A percentile compares a stretch with the other conserved stretches of the same genome.
phyloP scores from a whole-genome alignment of 1,140 invertebrate genomes.

The Drosophila arawakana region DNA sequence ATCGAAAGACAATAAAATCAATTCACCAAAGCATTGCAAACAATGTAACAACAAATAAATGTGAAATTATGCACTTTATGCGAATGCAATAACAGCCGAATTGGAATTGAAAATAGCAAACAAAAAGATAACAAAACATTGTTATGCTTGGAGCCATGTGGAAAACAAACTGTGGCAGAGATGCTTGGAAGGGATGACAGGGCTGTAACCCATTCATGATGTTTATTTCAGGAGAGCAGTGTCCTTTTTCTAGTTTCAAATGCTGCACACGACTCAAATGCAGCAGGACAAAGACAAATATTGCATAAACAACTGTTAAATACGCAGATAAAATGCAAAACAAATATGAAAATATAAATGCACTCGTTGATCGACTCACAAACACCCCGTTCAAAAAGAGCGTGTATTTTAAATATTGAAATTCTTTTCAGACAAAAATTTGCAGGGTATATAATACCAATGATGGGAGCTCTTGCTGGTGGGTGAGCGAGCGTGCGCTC shows the following conservation, averaged over 20 bases:
- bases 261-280: slow-evolving; percentile 22
- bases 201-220: slow-evolving; percentile 17
- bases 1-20: slow-evolving; percentile 53
- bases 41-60: slow-evolving; percentile 70
- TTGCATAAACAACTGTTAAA: slow-evolving; percentile 69
- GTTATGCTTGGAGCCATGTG: slow-evolving; percentile 26
- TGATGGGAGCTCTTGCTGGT: neutral
- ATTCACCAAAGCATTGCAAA: slow-evolving; percentile 50
- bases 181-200: neutral
- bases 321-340: slow-evolving; percentile 36
- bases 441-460: slow-evolving; percentile 10
- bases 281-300: slow-evolving; percentile 48
- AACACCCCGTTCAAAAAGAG: neutral
- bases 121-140: slow-evolving; percentile 10
- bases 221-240: slow-evolving; percentile 41
- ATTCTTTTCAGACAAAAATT: no score
- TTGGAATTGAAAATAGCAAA: slow-evolving; percentile 19
- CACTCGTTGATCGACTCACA: neutral
- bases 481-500: slow-evolving; percentile 55
- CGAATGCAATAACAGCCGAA: slow-evolving; percentile 53
- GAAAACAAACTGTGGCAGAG: neutral
- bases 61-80: slow-evolving; percentile 74
- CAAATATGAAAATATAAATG: neutral
- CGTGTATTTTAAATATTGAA: neutral
- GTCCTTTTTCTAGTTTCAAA: neutral